Evolutionary conservation across 2,888 invertebrate genomes (phyloP).

Genomic region (Sminthurinus aureus): DNA sequence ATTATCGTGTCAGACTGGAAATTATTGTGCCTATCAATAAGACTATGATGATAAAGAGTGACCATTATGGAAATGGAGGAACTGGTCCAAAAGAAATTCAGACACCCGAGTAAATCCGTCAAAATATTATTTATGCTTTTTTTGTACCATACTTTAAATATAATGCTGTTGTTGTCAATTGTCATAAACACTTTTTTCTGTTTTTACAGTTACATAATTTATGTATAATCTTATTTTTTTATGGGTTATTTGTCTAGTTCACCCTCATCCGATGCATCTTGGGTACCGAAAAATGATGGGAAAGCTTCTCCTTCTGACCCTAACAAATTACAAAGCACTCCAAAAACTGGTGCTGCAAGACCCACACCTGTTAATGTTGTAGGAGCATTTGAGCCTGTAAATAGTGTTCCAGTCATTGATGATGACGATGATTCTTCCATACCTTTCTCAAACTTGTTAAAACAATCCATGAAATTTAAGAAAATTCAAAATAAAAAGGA

Average conservation of each 20-base stretch:
- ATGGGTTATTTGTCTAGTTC: not conserved
- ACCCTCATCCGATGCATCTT: not conserved
- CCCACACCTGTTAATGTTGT: conserved; percentile 74
- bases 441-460: conserved; percentile 60
- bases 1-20: conserved; percentile 90
- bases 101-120: conserved; percentile 26
- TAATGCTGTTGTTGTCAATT: too few relatives aligned
- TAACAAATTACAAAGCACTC: too few relatives aligned
- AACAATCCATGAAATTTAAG: conserved; percentile 53
- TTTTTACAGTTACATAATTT: too few relatives aligned
- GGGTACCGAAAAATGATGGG: not conserved
- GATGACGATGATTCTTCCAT: conserved; percentile 35
- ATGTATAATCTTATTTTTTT: too few relatives aligned
- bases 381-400: conserved; percentile 65
- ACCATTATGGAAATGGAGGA: conserved; percentile 70
- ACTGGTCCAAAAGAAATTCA: conserved; percentile 36
- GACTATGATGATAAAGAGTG: conserved; percentile 84
- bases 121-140: too few relatives aligned
- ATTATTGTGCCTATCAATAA: conserved; percentile 78
- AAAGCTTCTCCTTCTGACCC: not conserved
- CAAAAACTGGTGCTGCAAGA: conserved; percentile 2
- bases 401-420: conserved; percentile 21
- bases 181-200: too few relatives aligned
- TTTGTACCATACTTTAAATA: too few relatives aligned
- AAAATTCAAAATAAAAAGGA: conserved; percentile 32